Evolutionary conservation across 2,888 invertebrate genomes (phyloP), one percentile per base, ranked within the genome.

Genomic region (Crossocerus cetratus): DNA sequence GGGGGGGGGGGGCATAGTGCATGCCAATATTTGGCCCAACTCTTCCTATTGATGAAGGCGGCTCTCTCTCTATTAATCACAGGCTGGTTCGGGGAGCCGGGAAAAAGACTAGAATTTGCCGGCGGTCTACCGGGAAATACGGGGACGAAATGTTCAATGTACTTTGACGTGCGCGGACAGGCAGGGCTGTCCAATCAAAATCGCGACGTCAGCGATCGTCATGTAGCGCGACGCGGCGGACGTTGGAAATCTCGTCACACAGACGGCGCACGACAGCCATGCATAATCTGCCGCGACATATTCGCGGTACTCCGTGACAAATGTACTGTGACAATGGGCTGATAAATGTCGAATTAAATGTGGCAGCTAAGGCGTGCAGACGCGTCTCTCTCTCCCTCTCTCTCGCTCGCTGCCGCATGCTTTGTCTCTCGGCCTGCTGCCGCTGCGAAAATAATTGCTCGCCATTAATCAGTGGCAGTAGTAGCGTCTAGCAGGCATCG

Each of bases 161-260:
- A 44, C 56, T 59, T 55, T 65, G 77, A 74, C 32, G 32, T 66
- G 67, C 71, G 65, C 59, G 66, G 65, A 62, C 74, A 63, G 62
- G 57, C 62, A 49, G 71, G 59, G 45, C 53, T 42, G 72, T 78
- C 71, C 69, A 78, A 78, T 78, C 65, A 69, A 77, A 78, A 77
- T 65, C 69, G 67, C 22, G 32, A 65, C 72, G 63, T 77, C 74
- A 67, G 74, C 74, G 64, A 78, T 75, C 77, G 77, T 74, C 77
- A 71, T 77, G 74, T 64, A 43, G 54, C 43, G 64, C 63, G 63
- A 11, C 32, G 5, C 3, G 32, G 8, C 32, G 32, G 32, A 32
- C 32, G 32, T 32, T 71, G 43, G 76, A 69, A 74, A 77, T 75
- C 69, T 71, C 74, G 64, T 63, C 62, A 69, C 32, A 32, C 70